Evolutionary conservation across 2,888 invertebrate species (phyloP), one percentile per base, ranked within the genome.

Genomic region (Tethea ocularis): DNA sequence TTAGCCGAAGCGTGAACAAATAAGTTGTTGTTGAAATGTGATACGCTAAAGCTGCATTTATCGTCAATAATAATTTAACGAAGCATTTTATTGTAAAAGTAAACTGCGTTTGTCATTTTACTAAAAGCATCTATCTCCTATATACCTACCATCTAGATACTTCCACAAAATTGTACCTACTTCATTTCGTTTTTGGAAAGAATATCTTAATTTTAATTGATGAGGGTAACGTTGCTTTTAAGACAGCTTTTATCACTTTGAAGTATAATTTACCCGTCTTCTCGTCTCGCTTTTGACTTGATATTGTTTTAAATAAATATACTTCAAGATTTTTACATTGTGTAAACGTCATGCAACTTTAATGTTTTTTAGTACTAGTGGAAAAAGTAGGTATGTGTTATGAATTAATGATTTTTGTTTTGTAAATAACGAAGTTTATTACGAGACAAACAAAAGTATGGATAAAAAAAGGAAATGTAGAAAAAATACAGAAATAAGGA

Each of bases 1-100:
- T 85, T 83, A 88, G 87, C 87, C 77, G 68, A 90, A 91, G 91
- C 91, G 76, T 79, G 80, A 80, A 59, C 29, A 29, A 33, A 10
- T 15, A 20, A 17, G 17, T 20, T 20, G 20, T 54, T 22, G 33
- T 46, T 41, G 24, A 59, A 61, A 63, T 56, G 67, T 73, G 68
- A 59, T 58, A 57, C 61, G 67, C 71, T 52, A 26, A 53, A 22
- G 54, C 54, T 54, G 54, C 15, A 33, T 33, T 54, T 20, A 17
- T 29, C 11, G 1, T 3, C 11, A 8, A n/a, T 29, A 11, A 17
- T 53, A 20, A 41, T 53, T 29, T 3, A n/a, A 29, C 53, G 53
- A 33, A 54, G 54, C 54, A 22, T 33, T n/a, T 7, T 20, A 54
- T 33, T 54, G 17, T 10, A 46, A 1, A 46, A 24, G 5, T 54